These are phyloP conservation scores for Ariopsis seemanni DNA, from an alignment of 2,113 vertebrate species.

Conservation along the genomic window DNA sequence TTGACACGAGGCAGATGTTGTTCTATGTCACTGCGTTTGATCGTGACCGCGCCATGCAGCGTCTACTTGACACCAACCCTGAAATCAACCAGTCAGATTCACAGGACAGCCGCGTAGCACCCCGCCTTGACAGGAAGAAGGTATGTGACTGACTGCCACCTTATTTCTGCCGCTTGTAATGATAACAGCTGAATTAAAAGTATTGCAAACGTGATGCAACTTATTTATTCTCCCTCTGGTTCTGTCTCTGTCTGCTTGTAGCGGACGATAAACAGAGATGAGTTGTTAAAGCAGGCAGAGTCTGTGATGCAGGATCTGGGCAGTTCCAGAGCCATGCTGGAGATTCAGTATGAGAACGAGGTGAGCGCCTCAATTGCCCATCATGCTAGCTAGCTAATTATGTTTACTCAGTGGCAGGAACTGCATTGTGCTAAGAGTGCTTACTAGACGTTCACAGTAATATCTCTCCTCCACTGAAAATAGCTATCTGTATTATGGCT, in stretches of 20 bases:
- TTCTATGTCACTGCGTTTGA: slow-evolving; percentile 99
- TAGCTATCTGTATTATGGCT: not conserved
- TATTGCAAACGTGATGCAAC: not conserved
- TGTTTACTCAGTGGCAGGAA: not conserved
- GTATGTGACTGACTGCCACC: slow-evolving; percentile 61
- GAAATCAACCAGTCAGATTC: slow-evolving; percentile 99
- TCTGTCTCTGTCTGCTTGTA: slow-evolving; percentile 60
- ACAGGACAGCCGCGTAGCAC: slow-evolving; percentile 97
- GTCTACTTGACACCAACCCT: slow-evolving; percentile 95
- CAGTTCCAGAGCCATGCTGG: slow-evolving; percentile 97
- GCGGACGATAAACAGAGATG: slow-evolving; percentile 98
- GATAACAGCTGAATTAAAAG: not conserved
- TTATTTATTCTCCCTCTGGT: not conserved
- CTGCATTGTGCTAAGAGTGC: not conserved
- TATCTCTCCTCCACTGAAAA: not conserved
- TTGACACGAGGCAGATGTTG: slow-evolving; percentile 98
- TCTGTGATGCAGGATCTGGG: slow-evolving; percentile 99
- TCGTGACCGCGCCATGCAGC: slow-evolving; percentile 97
- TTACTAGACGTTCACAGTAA: not conserved
- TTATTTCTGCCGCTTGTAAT: not conserved
- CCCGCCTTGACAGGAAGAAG: slow-evolving; percentile 97
- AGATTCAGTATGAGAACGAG: slow-evolving; percentile 99
- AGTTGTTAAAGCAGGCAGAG: slow-evolving; percentile 96
- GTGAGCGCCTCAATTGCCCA: slow-evolving; percentile 68
- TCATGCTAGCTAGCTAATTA: not conserved